phyloP scores from a whole-genome alignment of 92 coral and sea anemone genomes.

The Parazoanthus darwini region DNA sequence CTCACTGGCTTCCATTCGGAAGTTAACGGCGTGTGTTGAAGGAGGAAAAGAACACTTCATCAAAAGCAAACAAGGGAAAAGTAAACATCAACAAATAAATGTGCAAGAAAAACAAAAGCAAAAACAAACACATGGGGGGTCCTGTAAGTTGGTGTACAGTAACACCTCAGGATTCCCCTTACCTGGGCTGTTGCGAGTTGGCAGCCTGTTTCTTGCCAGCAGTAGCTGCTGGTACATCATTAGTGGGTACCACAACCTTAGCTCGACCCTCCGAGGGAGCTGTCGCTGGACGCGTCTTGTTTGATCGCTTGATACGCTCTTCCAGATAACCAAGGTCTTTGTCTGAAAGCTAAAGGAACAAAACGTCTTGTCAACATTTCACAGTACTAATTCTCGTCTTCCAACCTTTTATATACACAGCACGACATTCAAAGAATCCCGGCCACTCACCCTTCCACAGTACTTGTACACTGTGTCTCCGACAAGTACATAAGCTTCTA shows the following conservation, averaged over 20 bases:
- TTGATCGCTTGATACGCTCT: conserved; percentile 92
- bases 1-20: no score
- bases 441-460: conserved; percentile 71
- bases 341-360: conserved; percentile 70
- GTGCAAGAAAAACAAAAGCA: not conserved
- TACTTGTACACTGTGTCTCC: conserved; percentile 91
- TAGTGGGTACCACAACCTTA: conserved; percentile 48
- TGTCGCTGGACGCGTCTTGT: conserved; percentile 78
- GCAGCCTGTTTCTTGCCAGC: conserved; percentile 73
- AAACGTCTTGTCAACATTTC: not conserved
- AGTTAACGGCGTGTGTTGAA: no score
- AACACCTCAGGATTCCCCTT: not conserved
- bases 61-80: not conserved
- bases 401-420: not conserved
- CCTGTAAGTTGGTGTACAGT: not conserved
- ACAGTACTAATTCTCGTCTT: no score
- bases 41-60: not conserved
- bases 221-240: conserved; percentile 39
- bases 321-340: conserved; percentile 90
- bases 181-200: conserved; percentile 48
- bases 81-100: not conserved
- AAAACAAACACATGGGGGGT: no score
- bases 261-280: conserved; percentile 66
- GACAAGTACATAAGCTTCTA: conserved; percentile 91
- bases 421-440: not conserved